Evolutionary conservation across 2,797 vertebrate genomes (phyloP), one percentile per base, ranked within the genome.

Genomic region (Poliocrania exsul): DNA sequence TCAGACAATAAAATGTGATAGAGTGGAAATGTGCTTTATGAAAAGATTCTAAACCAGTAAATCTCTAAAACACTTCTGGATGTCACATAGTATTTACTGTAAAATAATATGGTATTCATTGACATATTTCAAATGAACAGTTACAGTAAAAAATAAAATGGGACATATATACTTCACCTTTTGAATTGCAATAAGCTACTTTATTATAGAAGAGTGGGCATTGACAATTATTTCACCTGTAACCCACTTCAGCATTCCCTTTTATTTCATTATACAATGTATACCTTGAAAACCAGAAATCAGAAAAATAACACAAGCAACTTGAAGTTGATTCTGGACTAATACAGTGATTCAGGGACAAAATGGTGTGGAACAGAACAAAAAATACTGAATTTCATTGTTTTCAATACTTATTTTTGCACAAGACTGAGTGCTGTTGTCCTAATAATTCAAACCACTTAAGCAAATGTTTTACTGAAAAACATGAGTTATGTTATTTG

Each of bases 401-500:
- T 83, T 80, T 47, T 19, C 23, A 29, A 8, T 33, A 14, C 16
- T 12, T 46, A 13, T 42, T 73, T 75, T 37, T 62, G 25, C 51
- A 70, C 8, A 28, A 67, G 50, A 15, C 21, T 51, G 3, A 40
- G 14, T 16, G 11, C 35, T 70, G 8, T 47, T 70, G 7, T 25
- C 28, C 10, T 29, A 51, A 1, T 35, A 42, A 40, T 78, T 67
- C 25, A 46, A 61, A 70, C 38, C 23, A 26, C 44, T 69, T 57
- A 37, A 44, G 28, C 10, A 58, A 90, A 57, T 6, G 7, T 60
- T 60, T 84, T 24, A 20, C 11, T 42, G 2, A 9, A 35, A 81
- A 56, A 15, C 2, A 0, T 6, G 26, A 11, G 15, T 54, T 2
- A 0, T 23, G 1, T 25, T 29, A 25, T 31, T 79, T 80, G 26